Evolutionary conservation across 2,113 vertebrate genomes (phyloP).

Genomic region (Acrocephalus arundinaceus): DNA sequence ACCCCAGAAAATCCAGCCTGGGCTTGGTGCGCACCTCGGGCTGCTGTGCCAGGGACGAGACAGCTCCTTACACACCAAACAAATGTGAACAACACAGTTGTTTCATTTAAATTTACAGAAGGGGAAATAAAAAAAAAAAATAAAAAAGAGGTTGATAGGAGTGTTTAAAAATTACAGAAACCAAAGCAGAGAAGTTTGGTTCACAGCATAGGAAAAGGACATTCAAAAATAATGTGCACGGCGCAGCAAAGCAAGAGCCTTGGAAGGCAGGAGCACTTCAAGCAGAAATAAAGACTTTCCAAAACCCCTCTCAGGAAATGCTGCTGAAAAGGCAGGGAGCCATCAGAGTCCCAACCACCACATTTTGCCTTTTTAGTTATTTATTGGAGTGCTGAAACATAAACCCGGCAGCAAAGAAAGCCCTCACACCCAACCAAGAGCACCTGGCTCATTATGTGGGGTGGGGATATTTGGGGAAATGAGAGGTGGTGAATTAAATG

Average conservation of each 20-base stretch:
- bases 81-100: not conserved
- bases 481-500: not conserved
- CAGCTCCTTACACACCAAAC: not conserved
- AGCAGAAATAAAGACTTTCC: not conserved
- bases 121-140: too few species aligned
- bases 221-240: not conserved
- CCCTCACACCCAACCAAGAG: not conserved
- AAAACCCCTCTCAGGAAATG: not conserved
- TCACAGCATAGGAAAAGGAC: not conserved
- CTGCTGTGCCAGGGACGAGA: not conserved
- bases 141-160: not conserved
- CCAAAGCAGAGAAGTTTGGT: not conserved
- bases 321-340: not conserved
- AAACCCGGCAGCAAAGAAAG: not conserved
- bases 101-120: not conserved
- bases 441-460: rapidly evolving
- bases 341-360: not conserved
- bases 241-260: not conserved
- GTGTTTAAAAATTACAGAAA: not conserved
- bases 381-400: not conserved
- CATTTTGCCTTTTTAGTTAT: not conserved
- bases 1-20: not conserved
- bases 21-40: not conserved
- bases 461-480: not conserved
- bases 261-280: not conserved